Base-by-base conservation (phyloP, 2,113 vertebrate species). In the Corythoichthys haematopterus region DNA sequence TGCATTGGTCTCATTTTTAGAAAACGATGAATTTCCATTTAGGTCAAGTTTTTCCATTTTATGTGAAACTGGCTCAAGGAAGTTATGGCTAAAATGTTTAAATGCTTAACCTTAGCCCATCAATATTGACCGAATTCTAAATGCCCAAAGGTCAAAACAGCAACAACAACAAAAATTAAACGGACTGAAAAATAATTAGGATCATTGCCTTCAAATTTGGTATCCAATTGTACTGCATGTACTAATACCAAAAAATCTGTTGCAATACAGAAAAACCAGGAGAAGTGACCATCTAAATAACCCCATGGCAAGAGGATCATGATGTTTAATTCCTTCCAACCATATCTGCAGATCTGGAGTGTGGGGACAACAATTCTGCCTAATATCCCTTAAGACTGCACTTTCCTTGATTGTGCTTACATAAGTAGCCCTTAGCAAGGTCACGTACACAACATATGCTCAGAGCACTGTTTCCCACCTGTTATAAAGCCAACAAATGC, bases 341-440 rank as follows among this genome's bases (percentile, higher is more conserved):
- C 35, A 85, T 92, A 92, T 90, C 89, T 75, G 20, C 72, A 82
- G 66, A 89, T 89, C 86, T 75, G 72, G 86, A 89, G 85, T 71
- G 82, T 67, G 82, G 76, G 72, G 74, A 69, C 62, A 80, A 84
- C 86, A 81, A 80, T 50, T 78, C 58, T 64, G 72, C 77, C 84
- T 80, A 83, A 77, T 87, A 88, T 87, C 80, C 78, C 80, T 50
- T 87, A 87, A 89, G 83, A 88, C 58, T 68, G 77, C 75, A 84
- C 82, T 90, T 87, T 87, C 75, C 64, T 65, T 88, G 80, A 90
- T 90, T 90, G 37, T 45, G 9, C 33, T 5, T 77, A 71, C 53
- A 64, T 40, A 72, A 38, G 69, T 70, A 66, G 43, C n/a, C 37
- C 37, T 67, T 60, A 78, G 52, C 45, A 63, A 47, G 63, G n/a